phyloP scores from a whole-genome alignment of 2,888 invertebrate species.

The Beris morrisii region DNA sequence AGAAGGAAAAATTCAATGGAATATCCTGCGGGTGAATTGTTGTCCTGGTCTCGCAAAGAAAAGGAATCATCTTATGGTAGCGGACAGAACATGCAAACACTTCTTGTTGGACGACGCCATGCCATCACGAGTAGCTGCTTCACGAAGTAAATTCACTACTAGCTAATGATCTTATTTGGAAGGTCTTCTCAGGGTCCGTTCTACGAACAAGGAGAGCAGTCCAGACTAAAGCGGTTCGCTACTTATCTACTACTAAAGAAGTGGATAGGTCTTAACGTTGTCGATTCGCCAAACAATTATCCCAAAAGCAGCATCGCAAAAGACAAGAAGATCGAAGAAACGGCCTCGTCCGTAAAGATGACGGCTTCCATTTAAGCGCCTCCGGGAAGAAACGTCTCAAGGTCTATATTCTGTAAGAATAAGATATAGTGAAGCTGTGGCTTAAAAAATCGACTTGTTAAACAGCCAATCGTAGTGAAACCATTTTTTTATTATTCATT shows the following conservation, averaged over 20 bases:
- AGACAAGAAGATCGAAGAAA: conserved; percentile 13
- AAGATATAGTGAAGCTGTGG: no score
- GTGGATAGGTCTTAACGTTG: no score
- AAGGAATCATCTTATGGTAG: conserved; percentile 2
- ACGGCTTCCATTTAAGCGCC: conserved; percentile 11
- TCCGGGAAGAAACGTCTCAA: conserved; percentile 17
- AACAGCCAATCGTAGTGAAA: no score
- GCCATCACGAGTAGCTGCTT: conserved; percentile 15
- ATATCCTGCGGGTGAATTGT: conserved; percentile 27
- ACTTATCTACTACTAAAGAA: no score
- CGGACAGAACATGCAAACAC: neutral
- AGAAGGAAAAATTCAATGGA: conserved; percentile 18
- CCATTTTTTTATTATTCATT: no score
- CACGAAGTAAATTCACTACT: conserved; percentile 25
- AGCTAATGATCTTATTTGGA: conserved; percentile 16
- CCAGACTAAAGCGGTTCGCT: no score
- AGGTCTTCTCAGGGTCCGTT: no score
- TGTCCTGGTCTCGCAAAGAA: neutral
- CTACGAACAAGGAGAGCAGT: no score
- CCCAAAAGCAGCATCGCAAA: conserved; percentile 13
- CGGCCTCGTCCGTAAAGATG: conserved; percentile 5
- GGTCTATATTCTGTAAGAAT: conserved; percentile 5
- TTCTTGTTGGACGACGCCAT: conserved; percentile 18
- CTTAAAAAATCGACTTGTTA: no score
- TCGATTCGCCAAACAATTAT: conserved; percentile 24